Evolutionary conservation across 2,797 vertebrate genomes (phyloP), one percentile per base, ranked within the genome.

Genomic region (Myotis daubentonii): DNA sequence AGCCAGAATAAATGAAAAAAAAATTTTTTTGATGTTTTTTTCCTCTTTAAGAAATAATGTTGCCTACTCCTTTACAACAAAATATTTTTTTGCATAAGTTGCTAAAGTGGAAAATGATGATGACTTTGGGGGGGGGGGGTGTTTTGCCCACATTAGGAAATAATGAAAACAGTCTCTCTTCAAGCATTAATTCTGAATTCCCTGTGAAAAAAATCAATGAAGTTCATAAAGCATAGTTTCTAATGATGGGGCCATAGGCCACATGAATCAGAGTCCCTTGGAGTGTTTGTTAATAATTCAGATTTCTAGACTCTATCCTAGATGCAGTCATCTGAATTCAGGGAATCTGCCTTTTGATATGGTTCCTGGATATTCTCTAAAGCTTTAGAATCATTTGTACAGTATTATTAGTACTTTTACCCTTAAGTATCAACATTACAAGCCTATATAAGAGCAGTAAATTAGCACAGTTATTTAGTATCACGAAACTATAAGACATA

Each of bases 171-270:
- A 55, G 62, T 38, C 55, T 53, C 17, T 51, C 81, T 12, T 71
- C 44, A 78, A 38, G 8, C 89, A 55, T 84, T 96, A 83, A 94
- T 92, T 90, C 60, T 72, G 4, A 95, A 94, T 89, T 92, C 16
- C 25, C 66, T 65, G 12, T 86, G 51, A 93, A 91, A 85, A 85
- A 80, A 65, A 30, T 68, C 12, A 93, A 60, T 80, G 68, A 94
- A 79, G 30, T 78, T 13, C 9, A n/a, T 38, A 80, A 72, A 81
- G 19, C 55, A 66, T 49, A 72, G 23, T 83, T 80, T 96, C 49
- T 84, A 91, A 68, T 72, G 41, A 60, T 5, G 2, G 6, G 10
- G 22, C 11, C 80, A 83, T 5, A 87, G 28, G 22, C 0, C 6
- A 16, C 17, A 33, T 68, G 5, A 10, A 87, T 66, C 16, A 91